These are phyloP conservation scores for Callopanchax toddi DNA, from an alignment of 2,113 vertebrate species.

Conservation along the genomic window DNA sequence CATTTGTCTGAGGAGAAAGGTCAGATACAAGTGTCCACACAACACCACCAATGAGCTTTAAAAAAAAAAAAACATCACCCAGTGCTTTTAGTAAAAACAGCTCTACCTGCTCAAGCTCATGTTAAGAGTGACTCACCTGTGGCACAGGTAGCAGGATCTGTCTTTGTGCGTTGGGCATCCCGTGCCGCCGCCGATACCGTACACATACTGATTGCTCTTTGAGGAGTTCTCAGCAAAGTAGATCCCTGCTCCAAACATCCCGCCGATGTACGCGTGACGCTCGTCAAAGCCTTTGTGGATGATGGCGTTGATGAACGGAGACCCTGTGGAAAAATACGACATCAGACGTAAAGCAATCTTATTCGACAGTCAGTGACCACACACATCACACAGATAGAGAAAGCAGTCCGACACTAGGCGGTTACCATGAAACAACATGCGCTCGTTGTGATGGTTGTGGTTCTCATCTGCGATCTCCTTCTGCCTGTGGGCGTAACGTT, in stretches of 20 bases:
- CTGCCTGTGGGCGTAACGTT: constrained; percentile 94
- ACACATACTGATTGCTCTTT: constrained; percentile 99
- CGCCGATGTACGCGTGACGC: constrained; percentile 96
- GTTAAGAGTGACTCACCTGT: constrained; percentile 80
- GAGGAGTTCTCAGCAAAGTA: constrained; percentile 99
- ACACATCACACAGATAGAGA: neutral
- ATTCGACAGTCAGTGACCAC: neutral
- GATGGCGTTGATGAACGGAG: constrained; percentile 98
- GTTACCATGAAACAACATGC: constrained; percentile 97
- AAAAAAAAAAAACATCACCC: no score
- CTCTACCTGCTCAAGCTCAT: neutral
- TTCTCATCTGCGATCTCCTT: constrained; percentile 98
- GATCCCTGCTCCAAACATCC: constrained; percentile 99
- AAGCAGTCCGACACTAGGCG: neutral
- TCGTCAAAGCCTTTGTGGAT: constrained; percentile 99
- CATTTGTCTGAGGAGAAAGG: constrained; percentile 88
- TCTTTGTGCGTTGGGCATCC: constrained; percentile 98
- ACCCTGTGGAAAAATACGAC: constrained; percentile 81
- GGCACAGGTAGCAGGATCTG: constrained; percentile 95
- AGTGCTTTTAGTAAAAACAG: neutral
- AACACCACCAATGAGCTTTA: neutral
- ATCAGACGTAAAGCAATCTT: neutral
- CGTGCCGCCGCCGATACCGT: constrained; percentile 96
- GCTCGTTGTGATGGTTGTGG: constrained; percentile 98
- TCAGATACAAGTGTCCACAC: neutral